Evolutionary conservation across 64 coral and sea anemone genomes (phyloP), one percentile per base, ranked within the genome.

Genomic region (Actinia equina): DNA sequence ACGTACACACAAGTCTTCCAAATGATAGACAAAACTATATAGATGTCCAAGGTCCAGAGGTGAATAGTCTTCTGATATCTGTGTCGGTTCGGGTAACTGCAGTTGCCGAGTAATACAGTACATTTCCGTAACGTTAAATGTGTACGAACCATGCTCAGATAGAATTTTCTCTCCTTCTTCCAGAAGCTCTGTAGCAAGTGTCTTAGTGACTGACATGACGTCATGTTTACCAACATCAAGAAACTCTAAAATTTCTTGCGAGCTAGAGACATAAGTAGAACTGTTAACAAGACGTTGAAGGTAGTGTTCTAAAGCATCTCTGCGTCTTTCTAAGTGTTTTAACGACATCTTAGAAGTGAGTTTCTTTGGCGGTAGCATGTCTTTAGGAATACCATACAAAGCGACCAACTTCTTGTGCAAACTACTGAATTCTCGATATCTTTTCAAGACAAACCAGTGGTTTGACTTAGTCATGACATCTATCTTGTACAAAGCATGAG

Each of bases 381-480:
- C 97, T 23, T 91, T 98, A 20, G 95, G 95, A 13, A 98, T 91
- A 7, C 95, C 92, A 44, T 98, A 98, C 4, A 87, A 59, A 43
- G 42, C 44, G 0, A 94, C 92, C 7, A 98, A 83, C 15, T 82
- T 94, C 71, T 94, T 98, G 83, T 98, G 95, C 17, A 98, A 83
- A 69, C 86, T 85, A 78, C 51, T 85, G 22, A 98, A 98, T 56
- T 98, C 92, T 23, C 95, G 87, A 51, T 92, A 98, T 83, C 95
- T 94, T 59, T 91, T 92, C 54, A 94, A 86, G 17, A 98, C 92
- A 86, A 91, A 98, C 95, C 95, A 98, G 67, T 98, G 95, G 83
- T 98, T 98, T 7, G 95, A 98, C 69, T 98, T 98, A 3, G 95
- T 98, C 92, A 98, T 98, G 5, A 98, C 95, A 26, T 98, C 95